Evolutionary conservation across 1,140 invertebrate genomes (phyloP).

Genomic region (Anagrus nilaparvatae): DNA sequence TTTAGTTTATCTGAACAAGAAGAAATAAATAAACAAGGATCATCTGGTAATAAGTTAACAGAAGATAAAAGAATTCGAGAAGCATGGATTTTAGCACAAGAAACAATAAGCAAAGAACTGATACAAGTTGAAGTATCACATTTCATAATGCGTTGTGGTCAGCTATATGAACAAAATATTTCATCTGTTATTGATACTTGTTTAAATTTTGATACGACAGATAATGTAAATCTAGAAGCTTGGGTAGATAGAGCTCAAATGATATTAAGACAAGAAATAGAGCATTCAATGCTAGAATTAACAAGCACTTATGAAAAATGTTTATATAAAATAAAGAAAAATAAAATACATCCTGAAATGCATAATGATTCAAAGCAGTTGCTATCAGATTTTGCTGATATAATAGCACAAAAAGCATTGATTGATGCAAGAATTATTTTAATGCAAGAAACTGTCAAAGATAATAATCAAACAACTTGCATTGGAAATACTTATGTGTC

Average conservation of each 20-base stretch:
- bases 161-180: constrained; percentile 49
- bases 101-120: constrained; percentile 59
- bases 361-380: constrained; percentile 43
- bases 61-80: constrained; percentile 49
- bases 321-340: constrained; percentile 42
- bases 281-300: constrained; percentile 53
- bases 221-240: constrained; percentile 52
- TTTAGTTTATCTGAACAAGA: constrained; percentile 42
- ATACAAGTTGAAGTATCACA: constrained; percentile 64
- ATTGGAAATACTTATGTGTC: constrained; percentile 29
- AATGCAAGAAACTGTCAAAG: constrained; percentile 28
- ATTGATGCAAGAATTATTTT: constrained; percentile 60
- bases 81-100: constrained; percentile 55
- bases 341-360: constrained; percentile 32
- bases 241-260: constrained; percentile 61
- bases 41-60: constrained; percentile 29
- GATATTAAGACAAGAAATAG: constrained; percentile 56
- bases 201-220: constrained; percentile 49
- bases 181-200: constrained; percentile 38
- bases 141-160: constrained; percentile 54
- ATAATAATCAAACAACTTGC: constrained; percentile 13
- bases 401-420: constrained; percentile 65
- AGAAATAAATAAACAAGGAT: constrained; percentile 28
- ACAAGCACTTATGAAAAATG: constrained; percentile 53
- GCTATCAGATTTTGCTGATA: constrained; percentile 60